Percentiles rank a stretch among this genome's conserved stretches.
Conservation (phyloP, 1,140 invertebrate genomes). For the Drosophila sucinea region DNA sequence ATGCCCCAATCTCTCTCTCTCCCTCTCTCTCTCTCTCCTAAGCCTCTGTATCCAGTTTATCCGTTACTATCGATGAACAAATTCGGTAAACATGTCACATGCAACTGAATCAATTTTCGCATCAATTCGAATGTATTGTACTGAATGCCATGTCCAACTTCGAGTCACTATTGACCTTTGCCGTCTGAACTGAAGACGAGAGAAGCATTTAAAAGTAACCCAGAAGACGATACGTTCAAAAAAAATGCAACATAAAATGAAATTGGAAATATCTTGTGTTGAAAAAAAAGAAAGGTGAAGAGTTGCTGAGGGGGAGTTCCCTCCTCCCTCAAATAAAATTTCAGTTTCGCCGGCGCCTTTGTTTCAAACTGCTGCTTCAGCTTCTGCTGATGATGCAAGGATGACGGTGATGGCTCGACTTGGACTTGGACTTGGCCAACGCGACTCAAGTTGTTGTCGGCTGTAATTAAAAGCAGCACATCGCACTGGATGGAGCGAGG, state of each 20-base stretch:
- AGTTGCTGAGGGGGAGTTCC: neutral
- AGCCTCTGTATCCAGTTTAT: too few species aligned
- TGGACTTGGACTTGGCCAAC: conserved; percentile 36
- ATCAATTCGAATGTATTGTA: conserved; percentile 74
- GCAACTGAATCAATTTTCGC: conserved; percentile 78
- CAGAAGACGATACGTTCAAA: conserved; percentile 21
- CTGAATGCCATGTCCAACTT: conserved; percentile 56
- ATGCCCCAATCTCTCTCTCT: conserved; percentile 8
- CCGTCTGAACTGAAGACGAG: conserved; percentile 38
- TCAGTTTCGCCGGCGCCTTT: conserved; percentile 1
- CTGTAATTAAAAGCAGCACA: conserved; percentile 76
- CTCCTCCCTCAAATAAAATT: neutral
- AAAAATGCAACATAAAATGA: conserved; percentile 45
- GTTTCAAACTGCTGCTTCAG: conserved; percentile 18
- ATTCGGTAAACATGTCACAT: conserved; percentile 79
- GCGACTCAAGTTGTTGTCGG: conserved; percentile 66
- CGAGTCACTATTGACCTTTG: conserved; percentile 13
- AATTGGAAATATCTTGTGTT: conserved; percentile 43
- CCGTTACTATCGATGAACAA: conserved; percentile 53
- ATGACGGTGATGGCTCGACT: conserved; percentile 67
- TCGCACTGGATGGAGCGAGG: neutral
- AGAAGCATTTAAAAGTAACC: conserved; percentile 66
- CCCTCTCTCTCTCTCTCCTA: neutral
- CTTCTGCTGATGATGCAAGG: conserved; percentile 69
- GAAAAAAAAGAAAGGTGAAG: conserved; percentile 1